Base-by-base conservation (phyloP, 2,888 invertebrate genomes). In the Caenorhabditis doughertyi region DNA sequence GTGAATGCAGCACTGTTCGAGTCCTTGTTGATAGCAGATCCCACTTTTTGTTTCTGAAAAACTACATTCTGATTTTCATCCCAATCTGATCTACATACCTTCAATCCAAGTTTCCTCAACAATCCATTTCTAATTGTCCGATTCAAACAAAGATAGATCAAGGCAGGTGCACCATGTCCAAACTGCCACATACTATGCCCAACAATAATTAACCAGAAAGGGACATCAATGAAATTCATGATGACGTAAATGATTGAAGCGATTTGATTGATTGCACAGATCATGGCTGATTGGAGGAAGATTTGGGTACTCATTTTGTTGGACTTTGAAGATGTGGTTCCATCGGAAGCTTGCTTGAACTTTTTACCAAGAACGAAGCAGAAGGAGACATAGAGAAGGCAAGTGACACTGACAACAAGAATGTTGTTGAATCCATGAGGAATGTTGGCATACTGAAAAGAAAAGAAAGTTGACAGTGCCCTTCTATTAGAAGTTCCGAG, bases 151-250 rank as follows among this genome's bases (percentile, higher is more conserved):
- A 80, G 51, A 44, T 80, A 80, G 21, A 80, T 80, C 5, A 79
- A 23, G 1, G 56, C 79, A 8, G 79, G 79, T 4, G 79, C 79
- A 7, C 79, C 82, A 60, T 82, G 82, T 9, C 77, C 82, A 23
- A 70, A 77, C 32, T 79, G 82, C 82, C 82, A 82, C 39, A 67
- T 47, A 39, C 71, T 71, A 35, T 82, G 82, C 1, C 82, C 82
- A n/a, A 79, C 44, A 21, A 79, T 67, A 21, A 79, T 79, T 7
- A 82, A 42, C 72, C 67, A 77, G 29, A 68, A 42, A 8, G 77
- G 79, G 16, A 76, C 79, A 16, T 42, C 47, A 21, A 82, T 68
- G 64, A 79, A 82, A 35, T 82, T 77, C 82, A 82, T 82, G 67
- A 79, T 53, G 42, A 82, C 82, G 25, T 82, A 82, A 55, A 82